Evolutionary conservation across 1,140 invertebrate genomes (phyloP), one percentile per base, ranked within the genome.

Genomic region (Drosophila oshimai): DNA sequence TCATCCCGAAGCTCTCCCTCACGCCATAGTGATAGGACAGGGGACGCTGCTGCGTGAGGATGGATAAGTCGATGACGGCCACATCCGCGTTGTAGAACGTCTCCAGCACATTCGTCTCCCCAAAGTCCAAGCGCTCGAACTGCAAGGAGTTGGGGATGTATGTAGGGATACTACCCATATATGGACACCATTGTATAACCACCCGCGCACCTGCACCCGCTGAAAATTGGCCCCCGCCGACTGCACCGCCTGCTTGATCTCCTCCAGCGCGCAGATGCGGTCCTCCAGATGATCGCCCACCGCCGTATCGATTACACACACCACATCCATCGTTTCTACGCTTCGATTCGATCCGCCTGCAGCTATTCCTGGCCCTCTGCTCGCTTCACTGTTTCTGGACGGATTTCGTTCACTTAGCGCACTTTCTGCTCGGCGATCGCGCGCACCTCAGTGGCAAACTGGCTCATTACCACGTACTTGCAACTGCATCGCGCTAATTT

Each of bases 1-100:
- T 98, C 98, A 99, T 99, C 39, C 96, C 96, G 93, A 99, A 99
- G 91, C 97, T 99, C 91, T 99, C 98, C 51, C 99, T 92, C 0
- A 99, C 97, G 20, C 98, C 99, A 33, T 99, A 93, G 91, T 99
- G 98, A 92, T 99, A 99, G 81, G 98, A 97, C 17, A 99, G 92
- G 0, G 97, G 95, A 79, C 95, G 96, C 90, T 98, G 97, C 92
- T 99, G 98, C 26, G 96, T 90, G 84, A 97, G 94, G 39, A 98
- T 92, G 34, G 97, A 98, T 71, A 99, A 93, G 92, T 99, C 99
- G 24, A 99, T 97, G 17, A 99, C 94, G 1, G 97, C 98, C 18
- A 99, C 97, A 93, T 99, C 99, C 0, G 98, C 98, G 94, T 99
- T 98, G 91, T 99, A 99, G 91, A 97, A 97, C 81, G 94, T 96